phyloP scores from a whole-genome alignment of 2,797 vertebrate genomes.

The Hippoglossus hippoglossus region DNA sequence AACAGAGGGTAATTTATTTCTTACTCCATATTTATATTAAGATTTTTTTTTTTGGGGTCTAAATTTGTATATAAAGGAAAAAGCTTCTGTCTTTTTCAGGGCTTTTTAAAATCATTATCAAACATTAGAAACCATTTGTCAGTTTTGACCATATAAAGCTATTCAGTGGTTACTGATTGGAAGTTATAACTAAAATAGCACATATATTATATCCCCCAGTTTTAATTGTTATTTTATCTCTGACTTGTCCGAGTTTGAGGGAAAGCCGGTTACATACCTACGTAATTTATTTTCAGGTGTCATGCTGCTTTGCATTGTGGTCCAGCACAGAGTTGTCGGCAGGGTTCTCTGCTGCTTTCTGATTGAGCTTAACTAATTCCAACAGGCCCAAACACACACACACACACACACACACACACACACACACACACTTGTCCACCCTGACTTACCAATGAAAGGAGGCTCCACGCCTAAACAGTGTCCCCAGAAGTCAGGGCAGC shows the following conservation, averaged over 20 bases:
- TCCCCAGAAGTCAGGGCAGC: slow-evolving; percentile 98
- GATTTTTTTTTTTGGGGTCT: too few species aligned
- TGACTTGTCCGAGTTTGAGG: neutral
- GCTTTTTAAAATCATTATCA: too few species aligned
- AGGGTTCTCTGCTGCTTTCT: slow-evolving; percentile 6
- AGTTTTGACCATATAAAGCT: too few species aligned
- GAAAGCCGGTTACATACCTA: slow-evolving; percentile 1
- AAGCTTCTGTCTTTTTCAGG: too few species aligned
- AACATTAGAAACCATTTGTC: too few species aligned
- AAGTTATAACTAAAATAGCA: too few species aligned
- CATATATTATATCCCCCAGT: too few species aligned
- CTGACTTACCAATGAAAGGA: slow-evolving; percentile 77
- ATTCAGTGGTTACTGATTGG: too few species aligned
- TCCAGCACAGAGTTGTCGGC: slow-evolving; percentile 12
- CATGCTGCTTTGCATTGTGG: slow-evolving; percentile 19
- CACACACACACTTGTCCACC: neutral
- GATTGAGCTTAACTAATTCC: slow-evolving; percentile 2
- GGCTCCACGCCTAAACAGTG: slow-evolving; percentile 86
- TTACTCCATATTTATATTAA: too few species aligned
- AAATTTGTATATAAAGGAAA: too few species aligned
- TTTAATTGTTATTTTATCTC: too few species aligned
- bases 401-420: neutral
- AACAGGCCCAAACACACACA: slow-evolving; percentile 20
- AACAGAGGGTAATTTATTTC: too few species aligned
- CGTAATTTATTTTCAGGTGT: slow-evolving; percentile 6